Evolutionary conservation across 1,140 invertebrate genomes (phyloP).

Genomic region (Idris sp.): DNA sequence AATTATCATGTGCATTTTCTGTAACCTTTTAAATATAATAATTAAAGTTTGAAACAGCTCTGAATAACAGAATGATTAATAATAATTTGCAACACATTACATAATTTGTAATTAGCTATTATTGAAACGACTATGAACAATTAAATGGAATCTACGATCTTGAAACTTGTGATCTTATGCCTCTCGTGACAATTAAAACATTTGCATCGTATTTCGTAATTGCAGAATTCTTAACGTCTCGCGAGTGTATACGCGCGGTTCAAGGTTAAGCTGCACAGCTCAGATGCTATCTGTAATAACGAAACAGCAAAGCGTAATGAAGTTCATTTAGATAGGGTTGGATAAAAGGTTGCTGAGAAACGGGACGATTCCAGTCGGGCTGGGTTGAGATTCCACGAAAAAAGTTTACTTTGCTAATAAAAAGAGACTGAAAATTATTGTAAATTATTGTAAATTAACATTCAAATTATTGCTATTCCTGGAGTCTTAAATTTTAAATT

Average conservation of each 20-base stretch:
- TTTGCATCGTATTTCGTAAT: slow-evolving; percentile 63
- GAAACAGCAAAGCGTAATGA: slow-evolving; percentile 68
- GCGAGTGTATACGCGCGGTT: slow-evolving; percentile 58
- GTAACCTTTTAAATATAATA: too few relatives aligned
- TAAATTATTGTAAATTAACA: slow-evolving; percentile 56
- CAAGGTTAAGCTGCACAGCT: slow-evolving; percentile 61
- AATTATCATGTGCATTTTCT: too few relatives aligned
- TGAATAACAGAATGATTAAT: slow-evolving; percentile 14
- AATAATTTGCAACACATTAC: slow-evolving; percentile 24
- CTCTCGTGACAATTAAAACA: slow-evolving; percentile 59
- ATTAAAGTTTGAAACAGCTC: slow-evolving; percentile 12
- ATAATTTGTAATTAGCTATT: slow-evolving; percentile 40
- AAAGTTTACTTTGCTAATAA: slow-evolving; percentile 59
- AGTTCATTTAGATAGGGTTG: slow-evolving; percentile 67
- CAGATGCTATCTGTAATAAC: slow-evolving; percentile 67
- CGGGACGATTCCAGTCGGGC: slow-evolving; percentile 56
- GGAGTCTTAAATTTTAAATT: slow-evolving; percentile 6
- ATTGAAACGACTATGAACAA: slow-evolving; percentile 34
- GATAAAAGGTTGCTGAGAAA: slow-evolving; percentile 63
- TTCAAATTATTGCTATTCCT: slow-evolving; percentile 28
- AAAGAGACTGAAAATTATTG: slow-evolving; percentile 48
- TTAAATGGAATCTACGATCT: slow-evolving; percentile 47
- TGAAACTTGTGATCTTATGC: slow-evolving; percentile 44
- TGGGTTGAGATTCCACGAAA: slow-evolving; percentile 56
- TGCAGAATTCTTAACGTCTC: slow-evolving; percentile 58